phyloP scores from a whole-genome alignment of 2,888 invertebrate species.

The Tribolium freemani region DNA sequence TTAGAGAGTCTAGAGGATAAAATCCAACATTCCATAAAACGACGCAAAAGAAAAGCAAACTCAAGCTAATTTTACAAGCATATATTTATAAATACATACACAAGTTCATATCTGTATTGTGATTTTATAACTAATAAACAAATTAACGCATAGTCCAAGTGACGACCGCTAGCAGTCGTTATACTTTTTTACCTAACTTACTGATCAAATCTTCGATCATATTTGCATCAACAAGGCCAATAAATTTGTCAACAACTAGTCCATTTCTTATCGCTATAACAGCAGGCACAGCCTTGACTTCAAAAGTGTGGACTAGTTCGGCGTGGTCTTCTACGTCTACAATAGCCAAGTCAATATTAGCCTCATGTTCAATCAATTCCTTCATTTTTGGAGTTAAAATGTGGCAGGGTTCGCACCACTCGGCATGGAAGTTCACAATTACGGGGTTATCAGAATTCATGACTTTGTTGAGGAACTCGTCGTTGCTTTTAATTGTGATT shows the following conservation, averaged over 20 bases:
- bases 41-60: slow-evolving; percentile 68
- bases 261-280: slow-evolving; percentile 87
- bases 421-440: slow-evolving; percentile 92
- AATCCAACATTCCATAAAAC: slow-evolving; percentile 81
- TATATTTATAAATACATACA: slow-evolving; percentile 9
- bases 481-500: slow-evolving; percentile 77
- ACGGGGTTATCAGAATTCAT: slow-evolving; percentile 88
- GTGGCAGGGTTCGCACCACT: slow-evolving; percentile 93
- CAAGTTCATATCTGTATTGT: background rate
- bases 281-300: slow-evolving; percentile 87
- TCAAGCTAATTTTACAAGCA: background rate
- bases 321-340: slow-evolving; percentile 87
- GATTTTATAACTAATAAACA: slow-evolving; percentile 1
- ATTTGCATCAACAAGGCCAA: slow-evolving; percentile 85
- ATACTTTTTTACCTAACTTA: slow-evolving; percentile 68
- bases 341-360: slow-evolving; percentile 82
- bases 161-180: background rate
- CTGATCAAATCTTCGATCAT: slow-evolving; percentile 86
- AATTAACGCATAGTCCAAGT: background rate
- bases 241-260: slow-evolving; percentile 88
- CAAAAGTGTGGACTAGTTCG: slow-evolving; percentile 85
- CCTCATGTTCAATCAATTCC: slow-evolving; percentile 80
- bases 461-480: slow-evolving; percentile 84
- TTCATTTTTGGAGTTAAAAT: slow-evolving; percentile 87
- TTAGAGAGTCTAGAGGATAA: slow-evolving; percentile 86